phyloP scores from a whole-genome alignment of 1,140 invertebrate species.

The Drosophila rhopaloa region DNA sequence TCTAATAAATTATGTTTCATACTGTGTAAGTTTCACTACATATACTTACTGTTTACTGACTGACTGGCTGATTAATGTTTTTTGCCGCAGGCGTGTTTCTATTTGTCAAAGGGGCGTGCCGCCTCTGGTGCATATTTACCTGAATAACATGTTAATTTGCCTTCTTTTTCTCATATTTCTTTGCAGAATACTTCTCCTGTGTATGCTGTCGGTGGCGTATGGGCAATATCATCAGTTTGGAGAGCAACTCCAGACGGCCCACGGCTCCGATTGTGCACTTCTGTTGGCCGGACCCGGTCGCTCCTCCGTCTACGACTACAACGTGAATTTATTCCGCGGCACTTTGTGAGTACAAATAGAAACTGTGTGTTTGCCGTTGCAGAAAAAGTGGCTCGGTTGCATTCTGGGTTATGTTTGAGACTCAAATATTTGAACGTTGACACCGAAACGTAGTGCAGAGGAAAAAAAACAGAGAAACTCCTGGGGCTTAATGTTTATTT shows the following conservation, averaged over 20 bases:
- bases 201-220: conserved; percentile 27
- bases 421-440: conserved; percentile 53
- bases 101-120: conserved; percentile 51
- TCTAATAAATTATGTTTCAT: neutral
- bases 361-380: conserved; percentile 16
- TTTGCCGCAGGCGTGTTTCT: conserved; percentile 44
- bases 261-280: conserved; percentile 89
- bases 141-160: conserved; percentile 38
- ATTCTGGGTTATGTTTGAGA: conserved; percentile 62
- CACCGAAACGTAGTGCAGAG: conserved; percentile 35
- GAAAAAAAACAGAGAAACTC: neutral
- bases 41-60: neutral
- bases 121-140: conserved; percentile 9
- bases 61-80: conserved; percentile 43
- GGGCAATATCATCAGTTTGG: conserved; percentile 80
- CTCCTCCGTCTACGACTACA: conserved; percentile 92
- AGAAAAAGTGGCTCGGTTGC: conserved; percentile 32
- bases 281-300: conserved; percentile 90
- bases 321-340: conserved; percentile 91
- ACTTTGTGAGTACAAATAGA: conserved; percentile 87
- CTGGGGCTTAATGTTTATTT: too few relatives aligned
- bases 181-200: conserved; percentile 76
- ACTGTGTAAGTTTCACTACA: neutral
- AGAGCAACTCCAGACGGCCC: conserved; percentile 70
- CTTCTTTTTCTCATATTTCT: conserved; percentile 20